Base-by-base conservation (phyloP, 2,113 vertebrate species). In the Otus sunia region DNA sequence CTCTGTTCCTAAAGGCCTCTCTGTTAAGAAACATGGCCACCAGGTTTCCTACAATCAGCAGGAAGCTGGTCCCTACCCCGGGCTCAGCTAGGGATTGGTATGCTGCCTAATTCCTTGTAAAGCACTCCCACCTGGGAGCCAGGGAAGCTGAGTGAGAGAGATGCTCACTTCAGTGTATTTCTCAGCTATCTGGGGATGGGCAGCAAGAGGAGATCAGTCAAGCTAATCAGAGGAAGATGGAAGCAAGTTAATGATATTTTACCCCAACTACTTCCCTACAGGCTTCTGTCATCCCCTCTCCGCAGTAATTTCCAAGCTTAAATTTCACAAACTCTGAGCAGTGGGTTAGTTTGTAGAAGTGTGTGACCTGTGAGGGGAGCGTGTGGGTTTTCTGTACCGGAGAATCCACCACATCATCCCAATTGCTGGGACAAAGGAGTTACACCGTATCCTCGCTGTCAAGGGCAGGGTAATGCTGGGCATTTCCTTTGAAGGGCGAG, bases 381-480 rank as follows among this genome's bases (percentile, higher is more conserved):
- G 2, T 0, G 2, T 4, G 15, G 7, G 5, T 63, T 58, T 74
- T 37, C 13, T 26, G 34, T 11, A 12, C 39, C 1, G 0, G 13
- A 66, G 20, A 37, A 37, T 12, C 36, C 78, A 43, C 11, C 23
- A 1, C 23, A 1, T 30, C 0, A 1, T 14, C 64, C 50, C 3
- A 0, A 50, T 34, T 0, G 3, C 17, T 6, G 23, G 37, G 73
- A 58, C 9, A 22, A 11, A 23, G 21, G 15, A 45, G 12, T 23
- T 18, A 0, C 0, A 22, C 4, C 1, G 1, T 10, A 5, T 20
- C 36, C 17, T 16, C 37, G 30, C 22, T 4, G 25, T 14, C 11
- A 27, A 13, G 39, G 23, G 26, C 32, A 41, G 22, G 41, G 36
- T 17, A 5, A 12, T 4, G 30, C 56, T 11, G 11, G 20, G 22